phyloP scores from a whole-genome alignment of 1,140 invertebrate species.

The Alviniconcha marisindica region DNA sequence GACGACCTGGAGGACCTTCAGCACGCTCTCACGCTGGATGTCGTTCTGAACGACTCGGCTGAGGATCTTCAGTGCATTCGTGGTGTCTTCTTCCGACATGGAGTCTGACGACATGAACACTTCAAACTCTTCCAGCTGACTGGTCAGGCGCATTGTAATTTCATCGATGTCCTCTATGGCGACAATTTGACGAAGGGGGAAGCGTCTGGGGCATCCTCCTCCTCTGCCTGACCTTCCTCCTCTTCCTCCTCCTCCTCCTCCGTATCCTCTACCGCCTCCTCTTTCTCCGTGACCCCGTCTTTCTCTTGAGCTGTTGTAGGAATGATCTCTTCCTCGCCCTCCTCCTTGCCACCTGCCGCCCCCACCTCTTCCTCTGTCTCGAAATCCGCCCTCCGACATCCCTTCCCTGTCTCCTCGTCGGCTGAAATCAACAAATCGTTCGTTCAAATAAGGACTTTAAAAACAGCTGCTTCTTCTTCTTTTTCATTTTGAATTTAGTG shows the following conservation, averaged over 20 bases:
- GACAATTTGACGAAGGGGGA: background rate
- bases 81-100: constrained; percentile 1
- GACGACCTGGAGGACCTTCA: constrained; percentile 2
- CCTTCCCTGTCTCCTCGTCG: background rate
- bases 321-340: background rate
- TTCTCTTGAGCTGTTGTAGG: too few relatives aligned
- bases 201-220: background rate
- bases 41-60: background rate
- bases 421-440: too few relatives aligned
- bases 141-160: constrained; percentile 13
- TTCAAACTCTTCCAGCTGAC: constrained; percentile 9
- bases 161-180: background rate
- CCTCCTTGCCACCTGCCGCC: too few relatives aligned
- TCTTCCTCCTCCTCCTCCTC: background rate
- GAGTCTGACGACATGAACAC: background rate
- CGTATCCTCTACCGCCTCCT: background rate
- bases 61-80: background rate
- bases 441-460: too few relatives aligned
- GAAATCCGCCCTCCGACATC: too few relatives aligned
- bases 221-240: background rate
- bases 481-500: too few relatives aligned
- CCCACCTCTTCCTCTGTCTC: constrained; percentile 2
- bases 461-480: too few relatives aligned
- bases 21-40: constrained; percentile 6
- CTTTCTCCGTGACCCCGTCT: background rate